Percentiles rank a stretch among this genome's conserved stretches.
phyloP scores from a whole-genome alignment of 2,888 invertebrate genomes.

The Nomada ruficornis region DNA sequence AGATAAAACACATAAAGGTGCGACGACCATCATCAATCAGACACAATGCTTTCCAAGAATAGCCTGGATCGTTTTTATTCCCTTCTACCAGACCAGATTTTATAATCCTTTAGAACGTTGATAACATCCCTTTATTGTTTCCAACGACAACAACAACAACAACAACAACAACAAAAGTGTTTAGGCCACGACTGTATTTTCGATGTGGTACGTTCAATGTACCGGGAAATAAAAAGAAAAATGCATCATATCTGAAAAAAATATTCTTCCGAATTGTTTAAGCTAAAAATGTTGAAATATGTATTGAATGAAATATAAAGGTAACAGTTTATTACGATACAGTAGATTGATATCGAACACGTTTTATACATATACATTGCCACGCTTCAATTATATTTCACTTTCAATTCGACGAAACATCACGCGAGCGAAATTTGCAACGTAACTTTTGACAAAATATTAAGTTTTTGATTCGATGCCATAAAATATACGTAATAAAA shows the following conservation, averaged over 20 bases:
- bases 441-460: neutral
- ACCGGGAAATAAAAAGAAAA: neutral
- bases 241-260: neutral
- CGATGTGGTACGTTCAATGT: neutral
- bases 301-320: neutral
- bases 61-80: neutral
- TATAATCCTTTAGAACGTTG: conserved; percentile 7
- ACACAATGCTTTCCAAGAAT: neutral
- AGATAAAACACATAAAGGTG: neutral
- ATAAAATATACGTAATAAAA: neutral
- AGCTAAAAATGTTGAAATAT: neutral
- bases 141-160: neutral
- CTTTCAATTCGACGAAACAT: no score
- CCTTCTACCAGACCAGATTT: neutral
- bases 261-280: neutral
- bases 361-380: no score
- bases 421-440: no score
- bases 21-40: conserved; percentile 7
- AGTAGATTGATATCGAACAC: no score
- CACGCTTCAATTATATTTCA: no score
- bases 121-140: neutral
- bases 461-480: neutral
- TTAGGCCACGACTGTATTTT: neutral
- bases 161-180: neutral
- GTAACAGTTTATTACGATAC: no score